phyloP scores from a whole-genome alignment of 2,797 vertebrate species.

The Neosilurus hyrtlii region DNA sequence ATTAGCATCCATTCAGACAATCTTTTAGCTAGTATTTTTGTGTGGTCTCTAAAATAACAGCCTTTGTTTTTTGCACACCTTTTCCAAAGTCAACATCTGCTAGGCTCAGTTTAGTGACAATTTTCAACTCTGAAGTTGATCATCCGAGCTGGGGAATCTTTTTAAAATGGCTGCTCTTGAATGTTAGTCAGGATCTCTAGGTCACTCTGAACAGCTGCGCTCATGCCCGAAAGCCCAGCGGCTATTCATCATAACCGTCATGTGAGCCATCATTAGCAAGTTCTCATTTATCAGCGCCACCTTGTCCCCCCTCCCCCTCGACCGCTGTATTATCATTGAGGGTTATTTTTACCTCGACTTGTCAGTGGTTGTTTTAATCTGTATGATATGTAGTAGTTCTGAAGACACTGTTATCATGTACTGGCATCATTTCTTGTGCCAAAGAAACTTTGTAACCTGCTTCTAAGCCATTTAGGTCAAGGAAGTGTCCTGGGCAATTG shows the following conservation, averaged over 20 bases:
- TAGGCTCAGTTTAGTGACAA: constrained; percentile 45
- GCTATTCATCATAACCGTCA: constrained; percentile 24
- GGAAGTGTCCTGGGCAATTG: not conserved
- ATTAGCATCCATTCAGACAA: not conserved
- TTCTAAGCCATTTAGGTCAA: not conserved
- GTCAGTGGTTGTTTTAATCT: constrained; percentile 4
- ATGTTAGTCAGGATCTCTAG: constrained; percentile 33
- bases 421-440: constrained; percentile 18
- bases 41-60: not conserved
- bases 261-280: not conserved
- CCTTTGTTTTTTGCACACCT: constrained; percentile 55
- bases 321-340: not conserved
- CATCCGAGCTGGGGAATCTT: constrained; percentile 44
- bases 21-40: not conserved
- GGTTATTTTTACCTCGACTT: not conserved
- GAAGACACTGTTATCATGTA: constrained; percentile 22
- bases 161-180: constrained; percentile 43
- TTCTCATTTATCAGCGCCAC: constrained; percentile 43
- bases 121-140: constrained; percentile 43
- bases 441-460: constrained; percentile 28
- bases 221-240: not conserved
- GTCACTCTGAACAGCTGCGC: constrained; percentile 54
- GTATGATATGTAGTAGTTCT: not conserved
- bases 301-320: constrained; percentile 25
- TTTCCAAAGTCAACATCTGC: constrained; percentile 69